A percentile compares a stretch with the other conserved stretches of the same genome.
Evolutionary conservation across 2,888 invertebrate genomes (phyloP).

Genomic region (Chrysotoxum bicinctum): DNA sequence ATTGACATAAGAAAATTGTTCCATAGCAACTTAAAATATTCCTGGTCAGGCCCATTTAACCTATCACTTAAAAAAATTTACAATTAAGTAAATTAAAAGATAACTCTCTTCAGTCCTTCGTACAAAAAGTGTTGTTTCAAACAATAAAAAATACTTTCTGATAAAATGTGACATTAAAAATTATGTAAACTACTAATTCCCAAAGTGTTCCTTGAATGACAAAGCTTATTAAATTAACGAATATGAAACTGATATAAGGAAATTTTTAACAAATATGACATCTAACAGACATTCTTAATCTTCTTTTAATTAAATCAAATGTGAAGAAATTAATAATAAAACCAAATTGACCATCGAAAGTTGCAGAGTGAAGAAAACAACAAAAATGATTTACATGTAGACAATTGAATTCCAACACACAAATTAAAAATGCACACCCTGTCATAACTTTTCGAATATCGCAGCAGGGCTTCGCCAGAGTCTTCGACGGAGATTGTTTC

Average conservation of each 20-base stretch:
- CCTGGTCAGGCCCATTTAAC: too few relatives aligned
- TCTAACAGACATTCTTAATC: background rate
- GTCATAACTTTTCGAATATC: slow-evolving; percentile 4
- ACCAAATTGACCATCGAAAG: background rate
- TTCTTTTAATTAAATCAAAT: slow-evolving; percentile 12
- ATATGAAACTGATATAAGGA: background rate
- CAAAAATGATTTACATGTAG: slow-evolving; percentile 3
- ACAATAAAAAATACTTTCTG: too few relatives aligned
- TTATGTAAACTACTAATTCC: background rate
- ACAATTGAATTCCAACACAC: slow-evolving; percentile 2
- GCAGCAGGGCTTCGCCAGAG: background rate
- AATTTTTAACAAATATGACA: background rate
- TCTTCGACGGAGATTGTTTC: background rate
- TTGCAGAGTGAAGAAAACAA: background rate
- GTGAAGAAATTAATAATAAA: background rate
- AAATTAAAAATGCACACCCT: slow-evolving; percentile 19
- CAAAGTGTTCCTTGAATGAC: background rate
- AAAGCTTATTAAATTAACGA: background rate
- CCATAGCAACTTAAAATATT: too few relatives aligned
- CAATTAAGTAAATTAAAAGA: too few relatives aligned
- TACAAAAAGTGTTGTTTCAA: too few relatives aligned
- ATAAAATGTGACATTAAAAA: background rate
- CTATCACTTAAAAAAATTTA: too few relatives aligned
- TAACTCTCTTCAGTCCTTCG: too few relatives aligned
- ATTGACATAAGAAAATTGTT: too few relatives aligned